phyloP scores from a whole-genome alignment of 2,888 invertebrate genomes.

The Rhingia campestris region DNA sequence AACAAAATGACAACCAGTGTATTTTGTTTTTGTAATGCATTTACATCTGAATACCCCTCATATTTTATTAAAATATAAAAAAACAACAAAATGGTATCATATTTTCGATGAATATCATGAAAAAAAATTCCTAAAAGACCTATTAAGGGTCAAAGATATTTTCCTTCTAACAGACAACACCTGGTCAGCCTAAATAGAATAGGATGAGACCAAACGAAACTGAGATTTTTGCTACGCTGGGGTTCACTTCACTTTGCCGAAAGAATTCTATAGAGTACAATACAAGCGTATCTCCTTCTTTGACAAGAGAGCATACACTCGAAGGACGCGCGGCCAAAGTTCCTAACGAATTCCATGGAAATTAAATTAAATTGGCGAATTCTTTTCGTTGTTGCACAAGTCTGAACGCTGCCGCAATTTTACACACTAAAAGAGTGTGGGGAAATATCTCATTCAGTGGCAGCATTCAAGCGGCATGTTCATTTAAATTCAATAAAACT shows the following conservation, averaged over 20 bases:
- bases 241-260: conserved; percentile 26
- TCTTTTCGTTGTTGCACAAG: background rate
- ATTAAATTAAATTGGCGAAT: conserved; percentile 57
- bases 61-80: no score
- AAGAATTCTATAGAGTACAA: conserved; percentile 55
- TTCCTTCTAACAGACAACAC: no score
- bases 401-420: no score
- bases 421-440: no score
- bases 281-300: conserved; percentile 24
- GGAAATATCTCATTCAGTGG: conserved; percentile 7
- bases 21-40: no score
- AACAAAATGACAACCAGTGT: no score
- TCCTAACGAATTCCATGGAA: conserved; percentile 49
- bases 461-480: conserved; percentile 3
- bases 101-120: no score
- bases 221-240: conserved; percentile 42
- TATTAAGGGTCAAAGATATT: no score
- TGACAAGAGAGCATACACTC: conserved; percentile 3
- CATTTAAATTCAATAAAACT: conserved; percentile 55
- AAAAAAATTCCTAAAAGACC: no score
- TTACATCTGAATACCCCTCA: no score
- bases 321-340: conserved; percentile 3
- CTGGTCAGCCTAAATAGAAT: no score
- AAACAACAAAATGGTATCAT: no score
- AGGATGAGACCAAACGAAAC: background rate